Evolutionary conservation across 2,113 vertebrate genomes (phyloP).

Genomic region (Penelope pileata): DNA sequence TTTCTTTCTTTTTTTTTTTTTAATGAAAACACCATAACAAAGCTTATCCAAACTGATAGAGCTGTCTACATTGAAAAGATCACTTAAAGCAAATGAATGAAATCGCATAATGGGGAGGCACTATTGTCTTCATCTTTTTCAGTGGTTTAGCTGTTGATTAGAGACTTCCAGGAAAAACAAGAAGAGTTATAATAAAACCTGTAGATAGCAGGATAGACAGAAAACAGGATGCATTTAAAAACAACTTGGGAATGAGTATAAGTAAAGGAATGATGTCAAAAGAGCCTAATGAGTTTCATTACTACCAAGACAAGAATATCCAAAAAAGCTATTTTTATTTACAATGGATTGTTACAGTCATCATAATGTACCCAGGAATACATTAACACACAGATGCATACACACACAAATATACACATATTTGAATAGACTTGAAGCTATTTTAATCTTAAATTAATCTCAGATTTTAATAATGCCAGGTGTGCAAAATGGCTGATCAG

Average conservation of each 20-base stretch:
- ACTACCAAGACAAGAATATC: slow-evolving; percentile 17
- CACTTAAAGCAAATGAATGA: background rate
- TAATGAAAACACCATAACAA: background rate
- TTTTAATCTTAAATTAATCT: slow-evolving; percentile 48
- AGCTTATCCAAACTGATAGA: background rate
- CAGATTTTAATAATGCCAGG: slow-evolving; percentile 37
- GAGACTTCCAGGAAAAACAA: background rate
- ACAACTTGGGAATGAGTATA: background rate
- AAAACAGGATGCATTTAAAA: slow-evolving; percentile 7
- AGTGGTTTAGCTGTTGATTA: background rate
- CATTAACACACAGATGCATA: background rate
- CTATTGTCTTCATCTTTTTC: background rate
- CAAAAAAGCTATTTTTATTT: slow-evolving; percentile 15
- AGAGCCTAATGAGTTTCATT: background rate
- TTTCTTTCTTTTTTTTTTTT: background rate
- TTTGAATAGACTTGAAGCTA: slow-evolving; percentile 34
- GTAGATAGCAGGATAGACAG: background rate
- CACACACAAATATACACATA: background rate
- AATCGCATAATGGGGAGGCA: background rate
- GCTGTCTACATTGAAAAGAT: background rate
- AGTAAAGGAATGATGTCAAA: background rate
- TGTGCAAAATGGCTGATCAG: slow-evolving; percentile 2
- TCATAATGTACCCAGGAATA: background rate
- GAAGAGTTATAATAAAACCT: background rate
- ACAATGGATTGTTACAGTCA: slow-evolving; percentile 9